Conservation (phyloP, 2,888 invertebrate species). For the Kryphioiulus occultus region DNA sequence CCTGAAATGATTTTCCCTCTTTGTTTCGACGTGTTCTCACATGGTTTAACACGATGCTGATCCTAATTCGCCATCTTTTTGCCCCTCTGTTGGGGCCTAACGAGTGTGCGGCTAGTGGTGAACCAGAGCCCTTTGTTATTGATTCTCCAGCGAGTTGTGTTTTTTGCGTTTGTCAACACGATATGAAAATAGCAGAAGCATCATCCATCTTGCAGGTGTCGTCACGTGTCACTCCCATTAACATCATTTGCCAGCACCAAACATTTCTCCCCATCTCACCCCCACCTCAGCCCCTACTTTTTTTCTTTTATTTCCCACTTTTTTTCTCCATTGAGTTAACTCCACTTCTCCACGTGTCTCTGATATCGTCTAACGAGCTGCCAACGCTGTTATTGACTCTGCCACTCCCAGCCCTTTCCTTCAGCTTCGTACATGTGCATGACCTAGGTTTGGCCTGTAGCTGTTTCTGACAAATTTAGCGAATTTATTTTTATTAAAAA, state of each 20-base stretch:
- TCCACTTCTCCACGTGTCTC: not conserved
- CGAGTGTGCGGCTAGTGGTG: not conserved
- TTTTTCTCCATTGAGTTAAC: constrained; percentile 11
- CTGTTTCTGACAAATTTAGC: not conserved
- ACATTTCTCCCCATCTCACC: not conserved
- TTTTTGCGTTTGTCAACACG: constrained; percentile 12
- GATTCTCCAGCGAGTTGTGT: not conserved
- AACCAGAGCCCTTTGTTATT: not conserved
- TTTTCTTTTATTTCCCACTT: not conserved
- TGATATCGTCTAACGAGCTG: constrained; percentile 5
- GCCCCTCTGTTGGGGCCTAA: not conserved
- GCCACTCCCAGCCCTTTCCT: not conserved
- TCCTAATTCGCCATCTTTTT: not conserved
- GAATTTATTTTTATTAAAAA: not conserved
- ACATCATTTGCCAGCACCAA: not conserved
- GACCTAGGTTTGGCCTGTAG: not conserved
- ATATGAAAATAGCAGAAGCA: constrained; percentile 14
- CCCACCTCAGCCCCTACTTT: too few relatives aligned
- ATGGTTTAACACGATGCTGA: not conserved
- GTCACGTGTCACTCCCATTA: constrained; percentile 1
- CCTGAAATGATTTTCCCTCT: too few relatives aligned
- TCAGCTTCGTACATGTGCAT: too few relatives aligned
- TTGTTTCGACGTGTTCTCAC: not conserved
- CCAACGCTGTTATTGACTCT: not conserved
- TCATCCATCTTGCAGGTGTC: constrained; percentile 37